Evolutionary conservation across 2,797 vertebrate genomes (phyloP).

Genomic region (Lagodon rhomboides): DNA sequence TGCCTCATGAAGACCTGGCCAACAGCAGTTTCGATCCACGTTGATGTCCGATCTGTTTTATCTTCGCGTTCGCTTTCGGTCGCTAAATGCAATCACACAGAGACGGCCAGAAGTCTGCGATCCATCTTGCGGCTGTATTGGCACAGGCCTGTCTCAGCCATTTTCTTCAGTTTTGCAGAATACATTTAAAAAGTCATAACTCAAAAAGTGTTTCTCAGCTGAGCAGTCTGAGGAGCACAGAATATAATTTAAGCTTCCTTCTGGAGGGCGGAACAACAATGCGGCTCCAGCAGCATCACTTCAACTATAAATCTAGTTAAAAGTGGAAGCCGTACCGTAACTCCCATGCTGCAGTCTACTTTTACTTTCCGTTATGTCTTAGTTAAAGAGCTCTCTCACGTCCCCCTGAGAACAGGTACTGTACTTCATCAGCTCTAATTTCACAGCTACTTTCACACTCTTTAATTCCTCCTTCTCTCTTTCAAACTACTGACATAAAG

Average conservation of each 20-base stretch:
- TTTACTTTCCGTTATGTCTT: conserved; percentile 38
- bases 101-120: neutral
- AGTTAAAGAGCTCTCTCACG: conserved; percentile 44
- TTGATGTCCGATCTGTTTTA: neutral
- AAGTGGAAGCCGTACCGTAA: conserved; percentile 33
- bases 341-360: conserved; percentile 35
- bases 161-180: conserved; percentile 39
- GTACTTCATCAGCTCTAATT: conserved; percentile 61
- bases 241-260: conserved; percentile 40
- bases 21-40: conserved; percentile 28
- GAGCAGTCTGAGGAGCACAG: conserved; percentile 25
- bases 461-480: conserved; percentile 58
- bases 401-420: conserved; percentile 45
- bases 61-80: conserved; percentile 17
- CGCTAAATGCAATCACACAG: neutral
- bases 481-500: conserved; percentile 52
- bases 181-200: conserved; percentile 31
- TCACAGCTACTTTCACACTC: conserved; percentile 55
- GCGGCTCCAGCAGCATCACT: conserved; percentile 49
- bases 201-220: conserved; percentile 28
- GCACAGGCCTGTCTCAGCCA: neutral
- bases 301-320: conserved; percentile 51
- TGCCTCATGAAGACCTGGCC: conserved; percentile 11
- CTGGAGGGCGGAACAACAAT: conserved; percentile 41
- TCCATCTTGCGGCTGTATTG: conserved; percentile 6